phyloP scores from a whole-genome alignment of 2,797 vertebrate species.

The Paguma larvata region DNA sequence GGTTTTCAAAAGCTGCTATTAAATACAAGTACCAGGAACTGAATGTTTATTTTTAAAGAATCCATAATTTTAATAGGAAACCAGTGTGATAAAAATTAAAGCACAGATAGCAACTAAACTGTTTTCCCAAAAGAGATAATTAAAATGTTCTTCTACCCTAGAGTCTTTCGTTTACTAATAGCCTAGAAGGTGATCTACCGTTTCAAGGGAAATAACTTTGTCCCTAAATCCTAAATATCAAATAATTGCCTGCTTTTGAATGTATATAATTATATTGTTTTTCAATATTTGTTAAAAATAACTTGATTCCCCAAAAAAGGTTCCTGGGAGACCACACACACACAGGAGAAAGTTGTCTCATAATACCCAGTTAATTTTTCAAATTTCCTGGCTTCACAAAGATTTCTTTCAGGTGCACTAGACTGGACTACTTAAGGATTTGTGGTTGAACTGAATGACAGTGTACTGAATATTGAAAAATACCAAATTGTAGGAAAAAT shows the following conservation, averaged over 20 bases:
- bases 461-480: background rate
- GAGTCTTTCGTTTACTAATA: background rate
- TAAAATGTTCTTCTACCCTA: background rate
- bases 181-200: background rate
- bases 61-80: background rate
- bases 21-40: background rate
- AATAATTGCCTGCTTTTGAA: background rate
- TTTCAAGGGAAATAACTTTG: background rate
- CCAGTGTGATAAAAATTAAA: background rate
- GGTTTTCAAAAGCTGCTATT: background rate
- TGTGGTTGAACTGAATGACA: background rate
- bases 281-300: background rate
- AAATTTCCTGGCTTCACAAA: background rate
- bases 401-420: background rate
- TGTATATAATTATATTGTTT: background rate
- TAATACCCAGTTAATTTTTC: background rate
- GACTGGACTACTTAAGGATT: background rate
- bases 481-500: background rate
- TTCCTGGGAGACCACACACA: background rate
- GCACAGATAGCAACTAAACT: background rate
- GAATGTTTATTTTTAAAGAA: background rate
- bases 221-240: background rate
- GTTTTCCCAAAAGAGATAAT: background rate
- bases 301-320: background rate
- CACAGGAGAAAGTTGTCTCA: background rate